Conservation (phyloP, 2,797 vertebrate species). For the Rousettus madagascariensis region DNA sequence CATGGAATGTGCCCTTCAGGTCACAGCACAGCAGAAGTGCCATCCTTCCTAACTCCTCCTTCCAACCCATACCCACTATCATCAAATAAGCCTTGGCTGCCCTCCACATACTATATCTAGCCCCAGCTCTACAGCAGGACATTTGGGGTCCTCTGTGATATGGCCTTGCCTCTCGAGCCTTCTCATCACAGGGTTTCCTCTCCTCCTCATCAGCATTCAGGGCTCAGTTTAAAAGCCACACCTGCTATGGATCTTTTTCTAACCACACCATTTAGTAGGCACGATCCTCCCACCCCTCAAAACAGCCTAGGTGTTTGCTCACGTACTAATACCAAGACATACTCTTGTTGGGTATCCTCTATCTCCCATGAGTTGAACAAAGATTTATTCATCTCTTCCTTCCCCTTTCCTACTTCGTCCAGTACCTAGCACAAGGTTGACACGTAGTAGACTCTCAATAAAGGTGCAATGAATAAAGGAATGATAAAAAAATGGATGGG, state of each 20-base stretch:
- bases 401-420: background rate
- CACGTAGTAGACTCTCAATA: background rate
- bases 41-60: background rate
- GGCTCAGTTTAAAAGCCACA: background rate
- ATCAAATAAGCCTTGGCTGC: background rate
- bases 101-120: background rate
- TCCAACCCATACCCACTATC: background rate
- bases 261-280: background rate
- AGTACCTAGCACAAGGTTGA: background rate
- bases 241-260: background rate
- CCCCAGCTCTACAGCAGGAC: background rate
- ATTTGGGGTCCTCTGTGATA: background rate
- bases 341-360: background rate
- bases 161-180: background rate
- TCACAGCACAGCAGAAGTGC: background rate
- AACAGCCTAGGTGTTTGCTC: background rate
- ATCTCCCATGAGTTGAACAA: background rate
- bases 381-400: background rate
- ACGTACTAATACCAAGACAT: rapidly evolving
- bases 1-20: background rate
- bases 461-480: background rate
- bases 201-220: background rate
- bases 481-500: background rate
- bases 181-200: background rate
- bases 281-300: background rate